Percentiles rank a stretch among this genome's conserved stretches.
phyloP scores from a whole-genome alignment of 2,888 invertebrate genomes.

The Craniophora ligustri region DNA sequence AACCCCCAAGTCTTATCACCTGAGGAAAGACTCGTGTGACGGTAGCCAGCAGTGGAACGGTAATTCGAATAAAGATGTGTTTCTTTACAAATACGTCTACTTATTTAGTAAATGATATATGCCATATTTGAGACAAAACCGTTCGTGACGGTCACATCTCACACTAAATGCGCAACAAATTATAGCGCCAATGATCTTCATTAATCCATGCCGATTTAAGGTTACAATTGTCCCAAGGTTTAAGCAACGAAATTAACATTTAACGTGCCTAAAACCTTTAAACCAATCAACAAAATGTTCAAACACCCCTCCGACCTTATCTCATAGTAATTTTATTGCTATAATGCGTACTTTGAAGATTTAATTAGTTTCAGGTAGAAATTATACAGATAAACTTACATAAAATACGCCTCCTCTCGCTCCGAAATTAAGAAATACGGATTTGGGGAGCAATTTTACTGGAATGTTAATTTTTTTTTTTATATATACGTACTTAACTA shows the following conservation, averaged over 20 bases:
- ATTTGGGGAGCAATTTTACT: conserved; percentile 9
- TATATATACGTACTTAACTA: background rate
- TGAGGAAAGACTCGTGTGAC: too few relatives aligned
- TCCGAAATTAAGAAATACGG: conserved; percentile 31
- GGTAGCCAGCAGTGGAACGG: too few relatives aligned
- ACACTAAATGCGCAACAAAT: conserved; percentile 8
- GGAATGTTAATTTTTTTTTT: conserved; percentile 2
- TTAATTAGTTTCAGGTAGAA: conserved; percentile 48
- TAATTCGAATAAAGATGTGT: too few relatives aligned
- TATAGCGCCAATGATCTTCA: conserved; percentile 3
- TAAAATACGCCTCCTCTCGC: conserved; percentile 20
- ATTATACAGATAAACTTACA: conserved; percentile 39
- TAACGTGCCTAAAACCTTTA: conserved; percentile 30
- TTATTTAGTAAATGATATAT: too few relatives aligned
- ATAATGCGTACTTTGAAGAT: conserved; percentile 44
- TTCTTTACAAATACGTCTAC: too few relatives aligned
- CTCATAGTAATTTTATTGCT: conserved; percentile 53
- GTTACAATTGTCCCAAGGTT: conserved; percentile 40
- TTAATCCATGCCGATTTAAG: conserved; percentile 20
- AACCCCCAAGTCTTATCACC: too few relatives aligned
- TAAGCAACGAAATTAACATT: conserved; percentile 47
- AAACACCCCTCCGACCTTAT: conserved; percentile 26
- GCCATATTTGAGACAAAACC: conserved; percentile 4
- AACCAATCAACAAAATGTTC: conserved; percentile 18
- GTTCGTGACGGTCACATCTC: background rate